A percentile compares a stretch with the other conserved stretches of the same genome.
These are phyloP conservation scores for Charadrius vociferus DNA, from an alignment of 2,113 vertebrate genomes.

Conservation along the genomic window DNA sequence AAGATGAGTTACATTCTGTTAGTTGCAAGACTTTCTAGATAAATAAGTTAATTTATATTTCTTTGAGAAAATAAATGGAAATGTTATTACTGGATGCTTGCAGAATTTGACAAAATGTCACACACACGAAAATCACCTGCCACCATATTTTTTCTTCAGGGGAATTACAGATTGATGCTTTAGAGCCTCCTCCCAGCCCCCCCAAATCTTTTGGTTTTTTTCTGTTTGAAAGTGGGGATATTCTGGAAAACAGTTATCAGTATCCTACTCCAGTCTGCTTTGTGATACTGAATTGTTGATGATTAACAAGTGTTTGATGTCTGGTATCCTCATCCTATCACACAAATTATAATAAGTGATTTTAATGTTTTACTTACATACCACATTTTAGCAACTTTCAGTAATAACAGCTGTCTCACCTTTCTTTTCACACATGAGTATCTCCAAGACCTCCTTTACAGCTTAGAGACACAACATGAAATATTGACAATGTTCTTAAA, in stretches of 20 bases:
- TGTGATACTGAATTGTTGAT: neutral
- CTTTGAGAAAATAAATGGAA: neutral
- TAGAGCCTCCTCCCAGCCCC: fast-evolving
- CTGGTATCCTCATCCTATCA: neutral
- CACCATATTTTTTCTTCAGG: neutral
- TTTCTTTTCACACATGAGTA: neutral
- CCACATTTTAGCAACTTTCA: neutral
- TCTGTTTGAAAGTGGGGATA: neutral
- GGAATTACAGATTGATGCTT: neutral
- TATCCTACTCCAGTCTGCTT: neutral
- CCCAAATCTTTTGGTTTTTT: fast-evolving
- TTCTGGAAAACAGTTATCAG: neutral
- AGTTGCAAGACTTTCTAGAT: neutral
- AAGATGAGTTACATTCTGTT: neutral
- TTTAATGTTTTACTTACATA: neutral
- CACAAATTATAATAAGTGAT: neutral
- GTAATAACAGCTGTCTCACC: neutral
- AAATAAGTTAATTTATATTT: neutral
- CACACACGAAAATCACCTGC: neutral
- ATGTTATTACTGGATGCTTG: neutral
- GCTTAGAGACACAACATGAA: neutral
- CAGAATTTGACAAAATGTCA: neutral
- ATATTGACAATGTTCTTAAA: neutral
- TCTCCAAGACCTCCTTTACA: neutral
- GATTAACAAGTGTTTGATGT: neutral